phyloP scores from a whole-genome alignment of 2,888 invertebrate species.

The Drosophila lutescens region DNA sequence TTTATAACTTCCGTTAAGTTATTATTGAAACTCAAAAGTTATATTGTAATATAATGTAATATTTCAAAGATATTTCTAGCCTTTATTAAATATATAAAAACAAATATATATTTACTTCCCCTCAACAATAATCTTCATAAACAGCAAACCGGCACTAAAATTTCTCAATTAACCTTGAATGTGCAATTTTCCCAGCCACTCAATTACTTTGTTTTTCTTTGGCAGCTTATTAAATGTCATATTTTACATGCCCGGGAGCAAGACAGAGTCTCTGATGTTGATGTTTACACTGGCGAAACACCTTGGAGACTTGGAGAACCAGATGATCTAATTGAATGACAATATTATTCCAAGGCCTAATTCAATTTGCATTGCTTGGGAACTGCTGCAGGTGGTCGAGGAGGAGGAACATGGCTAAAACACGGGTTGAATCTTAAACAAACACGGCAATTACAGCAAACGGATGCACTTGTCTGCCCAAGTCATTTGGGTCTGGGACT shows the following conservation, averaged over 20 bases:
- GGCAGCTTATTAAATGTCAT: slow-evolving; percentile 30
- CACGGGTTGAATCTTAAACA: slow-evolving; percentile 44
- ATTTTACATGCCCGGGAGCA: slow-evolving; percentile 13
- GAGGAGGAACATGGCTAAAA: not conserved
- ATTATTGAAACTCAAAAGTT: no score
- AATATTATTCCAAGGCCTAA: slow-evolving; percentile 63
- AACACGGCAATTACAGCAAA: slow-evolving; percentile 49
- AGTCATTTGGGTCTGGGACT: slow-evolving; percentile 43
- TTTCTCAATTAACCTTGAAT: slow-evolving; percentile 15
- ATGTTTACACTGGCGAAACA: slow-evolving; percentile 34
- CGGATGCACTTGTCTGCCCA: slow-evolving; percentile 57
- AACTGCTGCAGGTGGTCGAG: slow-evolving; percentile 47
- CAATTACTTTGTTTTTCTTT: slow-evolving; percentile 30
- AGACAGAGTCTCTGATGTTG: slow-evolving; percentile 8
- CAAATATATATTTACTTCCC: not conserved
- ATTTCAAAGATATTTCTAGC: not conserved
- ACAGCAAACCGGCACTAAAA: not conserved
- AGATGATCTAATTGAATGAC: slow-evolving; percentile 59
- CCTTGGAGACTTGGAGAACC: slow-evolving; percentile 11
- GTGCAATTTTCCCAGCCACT: slow-evolving; percentile 22
- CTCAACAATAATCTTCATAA: not conserved
- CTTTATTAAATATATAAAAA: not conserved
- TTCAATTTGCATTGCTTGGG: slow-evolving; percentile 65
- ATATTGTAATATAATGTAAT: no score
- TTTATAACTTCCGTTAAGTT: no score